Evolutionary conservation across 1,140 invertebrate genomes (phyloP), one percentile per base, ranked within the genome.

Genomic region (Macrotrachela quadricornifera): DNA sequence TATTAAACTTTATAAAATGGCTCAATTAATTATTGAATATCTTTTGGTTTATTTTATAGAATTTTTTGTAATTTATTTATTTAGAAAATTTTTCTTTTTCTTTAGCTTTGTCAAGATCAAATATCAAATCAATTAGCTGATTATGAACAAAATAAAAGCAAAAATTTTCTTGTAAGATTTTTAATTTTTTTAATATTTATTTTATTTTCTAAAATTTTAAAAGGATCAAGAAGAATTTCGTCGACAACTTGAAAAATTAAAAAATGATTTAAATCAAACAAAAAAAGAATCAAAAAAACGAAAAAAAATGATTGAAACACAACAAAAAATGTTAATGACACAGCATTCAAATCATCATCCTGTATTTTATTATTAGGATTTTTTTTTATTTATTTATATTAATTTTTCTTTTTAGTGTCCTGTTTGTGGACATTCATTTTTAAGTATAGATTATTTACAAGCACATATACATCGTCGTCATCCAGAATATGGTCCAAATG

Each of bases 11-110:
- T 71, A 70, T 55, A 68, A 67, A 55, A 54, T 71, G 42, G 62
- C 66, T 40, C 70, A 71, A 58, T 54, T 71, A 44, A 70, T 63
- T 16, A 69, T 71, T 55, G 70, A 71, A 58, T 71, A 71, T 57
- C 60, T 71, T 51, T 47, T 71, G 64, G 66, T 69, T 58, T 14
- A 14, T 13, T 42, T 37, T 21, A 2, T 49, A 6, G 8, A n/a
- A 51, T 2, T 3, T 30, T 8, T 30, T 30, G 2, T 8, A 30
- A 30, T 8, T 30, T 8, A 30, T 30, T 30, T 8, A 2, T 30
- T 30, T 30, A 4, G 21, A n/a, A n/a, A n/a, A n/a, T n/a, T n/a
- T n/a, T n/a, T n/a, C n/a, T n/a, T n/a, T n/a, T 30, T 30, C 8
- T 30, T 8, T 30, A 30, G 21, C 21, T 30, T 30, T 30, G 21